Conservation (phyloP, 1,140 invertebrate species). For the Dreissena polymorpha region DNA sequence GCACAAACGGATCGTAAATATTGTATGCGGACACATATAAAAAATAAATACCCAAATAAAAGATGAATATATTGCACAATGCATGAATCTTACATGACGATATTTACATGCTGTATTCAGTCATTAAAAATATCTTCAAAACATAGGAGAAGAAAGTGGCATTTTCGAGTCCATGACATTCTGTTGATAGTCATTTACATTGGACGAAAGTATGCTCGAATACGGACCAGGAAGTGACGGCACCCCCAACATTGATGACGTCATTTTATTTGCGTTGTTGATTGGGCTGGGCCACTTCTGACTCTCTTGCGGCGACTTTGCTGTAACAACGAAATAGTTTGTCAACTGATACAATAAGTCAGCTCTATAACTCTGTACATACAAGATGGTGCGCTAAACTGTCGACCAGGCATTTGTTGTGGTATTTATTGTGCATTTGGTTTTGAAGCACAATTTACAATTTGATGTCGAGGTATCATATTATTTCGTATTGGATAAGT, state of each 20-base stretch:
- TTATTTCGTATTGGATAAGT: too few species aligned
- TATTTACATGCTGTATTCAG: too few species aligned
- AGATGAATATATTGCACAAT: too few species aligned
- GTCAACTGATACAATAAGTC: too few species aligned
- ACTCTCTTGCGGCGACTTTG: conserved; percentile 34
- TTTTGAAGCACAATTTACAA: not conserved
- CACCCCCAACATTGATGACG: conserved; percentile 50
- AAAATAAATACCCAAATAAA: too few species aligned
- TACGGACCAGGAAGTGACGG: conserved; percentile 51
- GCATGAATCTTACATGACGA: too few species aligned
- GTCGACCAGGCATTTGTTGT: not conserved
- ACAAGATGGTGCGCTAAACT: not conserved
- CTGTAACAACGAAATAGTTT: conserved; percentile 25
- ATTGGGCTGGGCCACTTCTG: conserved; percentile 42
- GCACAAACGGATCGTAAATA: too few species aligned
- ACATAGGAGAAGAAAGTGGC: conserved; percentile 50
- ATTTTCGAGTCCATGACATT: conserved; percentile 52
- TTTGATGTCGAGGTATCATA: too few species aligned
- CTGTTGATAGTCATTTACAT: conserved; percentile 34
- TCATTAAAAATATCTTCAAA: conserved; percentile 7
- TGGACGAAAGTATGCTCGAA: conserved; percentile 46
- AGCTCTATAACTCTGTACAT: not conserved
- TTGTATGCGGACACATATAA: too few species aligned
- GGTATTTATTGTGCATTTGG: not conserved
- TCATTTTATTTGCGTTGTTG: conserved; percentile 46